Evolutionary conservation across 1,140 invertebrate species (phyloP).

Genomic region (Pseudomyrmex pallidus): DNA sequence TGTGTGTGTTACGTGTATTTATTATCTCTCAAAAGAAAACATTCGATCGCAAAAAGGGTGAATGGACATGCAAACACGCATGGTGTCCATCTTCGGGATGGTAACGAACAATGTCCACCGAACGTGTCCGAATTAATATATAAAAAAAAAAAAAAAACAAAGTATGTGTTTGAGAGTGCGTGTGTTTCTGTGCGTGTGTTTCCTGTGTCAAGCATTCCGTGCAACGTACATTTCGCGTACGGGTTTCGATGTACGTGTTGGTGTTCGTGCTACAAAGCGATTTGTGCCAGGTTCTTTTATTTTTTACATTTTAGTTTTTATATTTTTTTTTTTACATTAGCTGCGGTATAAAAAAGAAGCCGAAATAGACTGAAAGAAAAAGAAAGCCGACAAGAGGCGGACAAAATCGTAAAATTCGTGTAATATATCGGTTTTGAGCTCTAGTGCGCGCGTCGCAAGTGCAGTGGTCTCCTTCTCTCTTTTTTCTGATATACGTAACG

Average conservation of each 20-base stretch:
- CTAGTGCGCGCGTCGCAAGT: background rate
- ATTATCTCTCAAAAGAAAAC: too few relatives aligned
- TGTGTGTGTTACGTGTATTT: too few relatives aligned
- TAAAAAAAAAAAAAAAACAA: slow-evolving; percentile 2
- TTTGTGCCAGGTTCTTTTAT: background rate
- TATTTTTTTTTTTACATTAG: background rate
- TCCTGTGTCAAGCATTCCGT: background rate
- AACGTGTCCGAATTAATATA: background rate
- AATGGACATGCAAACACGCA: too few relatives aligned
- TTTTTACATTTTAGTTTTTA: background rate
- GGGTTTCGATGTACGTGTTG: background rate
- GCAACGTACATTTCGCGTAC: slow-evolving; percentile 17
- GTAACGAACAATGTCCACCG: background rate
- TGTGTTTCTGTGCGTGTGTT: background rate
- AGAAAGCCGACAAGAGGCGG: slow-evolving; percentile 18
- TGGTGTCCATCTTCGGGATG: background rate
- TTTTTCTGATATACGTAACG: background rate
- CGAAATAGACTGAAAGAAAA: slow-evolving; percentile 11
- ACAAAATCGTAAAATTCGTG: background rate
- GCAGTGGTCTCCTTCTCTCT: background rate
- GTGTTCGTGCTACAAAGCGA: background rate
- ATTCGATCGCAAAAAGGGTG: too few relatives aligned
- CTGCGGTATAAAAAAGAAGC: slow-evolving; percentile 19
- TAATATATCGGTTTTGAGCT: background rate
- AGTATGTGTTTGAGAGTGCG: background rate